These are phyloP conservation scores for Cyprinella venusta DNA, from an alignment of 2,797 vertebrate species.

Conservation along the genomic window DNA sequence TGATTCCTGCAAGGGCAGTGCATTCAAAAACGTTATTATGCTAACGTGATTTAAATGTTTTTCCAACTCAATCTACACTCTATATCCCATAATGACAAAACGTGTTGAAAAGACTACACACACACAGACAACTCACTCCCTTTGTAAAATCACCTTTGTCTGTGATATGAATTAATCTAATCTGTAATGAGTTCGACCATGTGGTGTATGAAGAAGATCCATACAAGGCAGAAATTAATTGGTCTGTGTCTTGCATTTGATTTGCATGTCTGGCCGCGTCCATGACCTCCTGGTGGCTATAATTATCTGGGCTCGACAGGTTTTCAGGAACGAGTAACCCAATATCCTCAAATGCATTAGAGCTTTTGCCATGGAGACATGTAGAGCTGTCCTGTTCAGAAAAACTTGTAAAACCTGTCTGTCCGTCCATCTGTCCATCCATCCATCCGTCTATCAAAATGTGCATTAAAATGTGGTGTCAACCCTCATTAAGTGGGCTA, in stretches of 20 bases:
- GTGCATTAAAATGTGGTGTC: background rate
- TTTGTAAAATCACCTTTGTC: background rate
- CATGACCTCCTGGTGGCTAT: constrained; percentile 39
- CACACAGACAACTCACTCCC: constrained; percentile 15
- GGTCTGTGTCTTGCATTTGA: constrained; percentile 30
- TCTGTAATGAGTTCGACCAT: constrained; percentile 27
- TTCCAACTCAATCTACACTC: background rate
- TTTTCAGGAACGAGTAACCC: constrained; percentile 32
- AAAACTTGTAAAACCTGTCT: background rate
- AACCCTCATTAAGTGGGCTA: background rate
- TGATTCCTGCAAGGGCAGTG: background rate
- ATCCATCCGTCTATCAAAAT: background rate
- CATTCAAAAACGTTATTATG: background rate
- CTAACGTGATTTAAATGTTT: background rate
- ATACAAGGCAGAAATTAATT: constrained; percentile 33
- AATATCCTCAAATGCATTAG: constrained; percentile 9
- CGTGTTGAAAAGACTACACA: background rate
- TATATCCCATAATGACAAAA: background rate
- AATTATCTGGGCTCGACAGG: constrained; percentile 40
- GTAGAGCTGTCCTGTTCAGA: constrained; percentile 1
- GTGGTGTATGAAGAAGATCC: constrained; percentile 8
- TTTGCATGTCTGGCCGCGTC: constrained; percentile 29
- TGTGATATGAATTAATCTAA: background rate
- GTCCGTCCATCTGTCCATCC: background rate
- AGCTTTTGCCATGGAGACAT: background rate